phyloP scores from a whole-genome alignment of 2,113 vertebrate genomes.

The Panurus biarmicus region DNA sequence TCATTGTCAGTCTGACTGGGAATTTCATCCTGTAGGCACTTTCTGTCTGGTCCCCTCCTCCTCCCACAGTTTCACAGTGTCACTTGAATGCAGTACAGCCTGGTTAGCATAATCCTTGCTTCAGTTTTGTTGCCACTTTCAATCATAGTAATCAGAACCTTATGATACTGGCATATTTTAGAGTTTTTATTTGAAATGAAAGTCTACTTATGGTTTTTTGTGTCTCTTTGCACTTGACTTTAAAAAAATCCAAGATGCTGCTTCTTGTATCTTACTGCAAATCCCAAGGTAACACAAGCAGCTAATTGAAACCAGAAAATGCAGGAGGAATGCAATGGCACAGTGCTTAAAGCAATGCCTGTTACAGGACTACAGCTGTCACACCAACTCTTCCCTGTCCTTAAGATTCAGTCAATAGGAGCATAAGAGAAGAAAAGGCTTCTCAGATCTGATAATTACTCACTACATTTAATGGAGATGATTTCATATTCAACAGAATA shows the following conservation, averaged over 20 bases:
- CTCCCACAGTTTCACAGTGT: not conserved
- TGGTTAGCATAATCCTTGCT: not conserved
- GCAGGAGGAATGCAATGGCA: not conserved
- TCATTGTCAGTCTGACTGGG: not conserved
- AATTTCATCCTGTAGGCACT: not conserved
- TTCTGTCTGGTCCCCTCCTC: not conserved
- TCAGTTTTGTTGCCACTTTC: not conserved
- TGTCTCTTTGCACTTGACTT: not conserved
- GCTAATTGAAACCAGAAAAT: not conserved
- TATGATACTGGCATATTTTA: not conserved
- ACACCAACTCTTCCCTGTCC: not conserved
- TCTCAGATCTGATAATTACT: not conserved
- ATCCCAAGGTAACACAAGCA: not conserved
- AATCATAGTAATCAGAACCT: not conserved
- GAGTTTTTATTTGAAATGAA: not conserved
- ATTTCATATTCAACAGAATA: not conserved
- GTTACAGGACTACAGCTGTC: not conserved
- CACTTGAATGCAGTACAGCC: not conserved
- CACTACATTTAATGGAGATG: not conserved
- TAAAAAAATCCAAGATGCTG: not conserved
- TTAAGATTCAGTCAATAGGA: not conserved
- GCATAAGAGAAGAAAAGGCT: not conserved
- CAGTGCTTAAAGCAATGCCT: not conserved
- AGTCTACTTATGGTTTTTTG: not conserved
- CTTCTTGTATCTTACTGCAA: not conserved